Base-by-base conservation (phyloP, 2,888 invertebrate genomes). In the Stratiomys singularior region DNA sequence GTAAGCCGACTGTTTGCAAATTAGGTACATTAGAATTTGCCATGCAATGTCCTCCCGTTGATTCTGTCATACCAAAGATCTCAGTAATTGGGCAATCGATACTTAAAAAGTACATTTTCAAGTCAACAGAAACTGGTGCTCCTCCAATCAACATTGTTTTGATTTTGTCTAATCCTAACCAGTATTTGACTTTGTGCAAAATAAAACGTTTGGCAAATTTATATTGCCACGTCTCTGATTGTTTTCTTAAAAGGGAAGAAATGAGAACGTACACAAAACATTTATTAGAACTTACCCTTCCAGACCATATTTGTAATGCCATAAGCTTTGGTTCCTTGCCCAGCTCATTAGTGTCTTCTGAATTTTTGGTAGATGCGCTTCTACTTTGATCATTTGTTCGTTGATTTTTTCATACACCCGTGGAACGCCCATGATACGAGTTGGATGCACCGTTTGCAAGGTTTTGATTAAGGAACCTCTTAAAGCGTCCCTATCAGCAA, bases 341-440 rank as follows among this genome's bases (percentile, higher is more conserved):
- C 92, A 92, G 18, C 86, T 85, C 4, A 91, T 89, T 44, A 97
- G 90, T 81, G 90, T 89, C 77, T 90, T 91, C 83, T 93, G 93
- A 0, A 96, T 80, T 1, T 89, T 87, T 0, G 93, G 92, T 67
- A 91, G 92, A 66, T 92, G 90, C 0, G 91, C 89, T 1, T 93
- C 94, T 1, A 93, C 91, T 5, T 91, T 89, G 84, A 92, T 90
- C 90, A 97, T 94, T 84, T 93, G 94, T 83, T 97, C 97, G 84
- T 94, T 90, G 87, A 97, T 95, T 87, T 97, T 97, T 86, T 97
- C 97, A n/a, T n/a, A n/a, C n/a, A n/a, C n/a, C n/a, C n/a, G n/a
- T n/a, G n/a, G n/a, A n/a, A n/a, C n/a, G n/a, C n/a, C n/a, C n/a
- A n/a, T n/a, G n/a, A n/a, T n/a, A n/a, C n/a, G n/a, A n/a, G n/a